Conservation (phyloP, 2,888 invertebrate species). For the Exephanes ischioxanthus region DNA sequence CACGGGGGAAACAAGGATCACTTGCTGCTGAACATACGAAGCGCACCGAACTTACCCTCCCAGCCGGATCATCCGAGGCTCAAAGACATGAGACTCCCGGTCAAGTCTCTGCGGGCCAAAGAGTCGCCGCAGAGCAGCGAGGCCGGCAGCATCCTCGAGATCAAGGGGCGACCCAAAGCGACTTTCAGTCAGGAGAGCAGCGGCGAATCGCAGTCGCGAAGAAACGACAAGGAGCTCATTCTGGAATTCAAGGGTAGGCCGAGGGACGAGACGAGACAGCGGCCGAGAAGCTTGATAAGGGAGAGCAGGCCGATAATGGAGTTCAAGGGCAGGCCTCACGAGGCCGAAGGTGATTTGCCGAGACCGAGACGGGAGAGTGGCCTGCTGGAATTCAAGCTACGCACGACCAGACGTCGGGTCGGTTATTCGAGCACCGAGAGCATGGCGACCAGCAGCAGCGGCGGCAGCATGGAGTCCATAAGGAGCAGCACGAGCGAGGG, state of each 20-base stretch:
- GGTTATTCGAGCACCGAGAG: conserved; percentile 94
- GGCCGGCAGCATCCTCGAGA: conserved; percentile 87
- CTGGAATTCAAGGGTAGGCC: conserved; percentile 90
- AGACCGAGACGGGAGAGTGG: conserved; percentile 85
- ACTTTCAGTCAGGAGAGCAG: conserved; percentile 82
- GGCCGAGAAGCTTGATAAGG: conserved; percentile 82
- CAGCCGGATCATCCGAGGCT: conserved; percentile 89
- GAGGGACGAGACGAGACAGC: conserved; percentile 81
- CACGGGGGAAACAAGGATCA: conserved; percentile 87
- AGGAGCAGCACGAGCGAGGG: conserved; percentile 95
- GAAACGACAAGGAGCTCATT: conserved; percentile 87
- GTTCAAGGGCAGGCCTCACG: conserved; percentile 89
- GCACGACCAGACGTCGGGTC: conserved; percentile 87
- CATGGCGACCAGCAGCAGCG: conserved; percentile 95
- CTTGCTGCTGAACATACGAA: conserved; percentile 89
- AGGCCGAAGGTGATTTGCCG: conserved; percentile 77
- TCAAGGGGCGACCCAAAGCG: conserved; percentile 85
- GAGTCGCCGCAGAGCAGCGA: conserved; percentile 88
- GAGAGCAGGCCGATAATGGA: conserved; percentile 89
- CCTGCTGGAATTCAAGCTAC: conserved; percentile 87
- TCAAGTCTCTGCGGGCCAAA: conserved; percentile 89
- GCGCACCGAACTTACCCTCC: conserved; percentile 92
- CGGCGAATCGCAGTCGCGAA: conserved; percentile 86
- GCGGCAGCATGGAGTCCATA: conserved; percentile 95
- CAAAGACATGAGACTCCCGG: conserved; percentile 91